A percentile compares a stretch with the other conserved stretches of the same genome.
Conservation (phyloP, 2,797 vertebrate genomes). For the Pangasius sanitwongsei region DNA sequence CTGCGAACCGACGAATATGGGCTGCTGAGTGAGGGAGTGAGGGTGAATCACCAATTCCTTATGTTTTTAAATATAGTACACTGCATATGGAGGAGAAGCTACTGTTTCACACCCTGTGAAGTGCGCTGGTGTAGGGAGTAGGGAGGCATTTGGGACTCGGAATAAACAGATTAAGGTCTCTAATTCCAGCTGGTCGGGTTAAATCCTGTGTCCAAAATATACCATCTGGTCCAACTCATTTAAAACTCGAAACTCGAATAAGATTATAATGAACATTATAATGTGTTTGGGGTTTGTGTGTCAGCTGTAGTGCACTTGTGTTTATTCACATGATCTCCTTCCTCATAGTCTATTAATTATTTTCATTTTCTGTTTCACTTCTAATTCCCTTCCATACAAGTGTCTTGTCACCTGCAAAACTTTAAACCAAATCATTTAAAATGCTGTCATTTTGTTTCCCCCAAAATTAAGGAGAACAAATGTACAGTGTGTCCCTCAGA, state of each 20-base stretch:
- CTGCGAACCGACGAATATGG: conserved; percentile 18
- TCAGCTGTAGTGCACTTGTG: neutral
- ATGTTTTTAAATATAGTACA: neutral
- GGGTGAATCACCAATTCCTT: neutral
- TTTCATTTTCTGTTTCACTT: neutral
- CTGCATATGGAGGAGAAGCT: neutral
- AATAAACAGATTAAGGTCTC: conserved; percentile 50
- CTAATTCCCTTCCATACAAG: neutral
- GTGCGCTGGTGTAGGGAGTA: neutral
- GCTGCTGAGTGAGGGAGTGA: conserved; percentile 18
- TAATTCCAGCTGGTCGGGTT: conserved; percentile 49
- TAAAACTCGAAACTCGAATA: too few relatives aligned
- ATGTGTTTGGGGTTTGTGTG: neutral
- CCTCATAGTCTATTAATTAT: neutral
- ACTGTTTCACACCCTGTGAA: neutral
- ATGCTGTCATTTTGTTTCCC: too few relatives aligned
- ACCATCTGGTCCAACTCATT: neutral
- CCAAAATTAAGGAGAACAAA: neutral
- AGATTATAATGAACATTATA: neutral
- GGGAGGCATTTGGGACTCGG: neutral
- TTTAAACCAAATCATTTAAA: neutral
- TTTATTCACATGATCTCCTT: neutral
- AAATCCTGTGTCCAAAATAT: neutral
- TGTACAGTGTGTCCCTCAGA: neutral
- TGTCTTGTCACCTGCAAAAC: neutral